These are phyloP conservation scores for Dinocampus coccinellae DNA, from an alignment of 2,888 invertebrate species.

Conservation along the genomic window DNA sequence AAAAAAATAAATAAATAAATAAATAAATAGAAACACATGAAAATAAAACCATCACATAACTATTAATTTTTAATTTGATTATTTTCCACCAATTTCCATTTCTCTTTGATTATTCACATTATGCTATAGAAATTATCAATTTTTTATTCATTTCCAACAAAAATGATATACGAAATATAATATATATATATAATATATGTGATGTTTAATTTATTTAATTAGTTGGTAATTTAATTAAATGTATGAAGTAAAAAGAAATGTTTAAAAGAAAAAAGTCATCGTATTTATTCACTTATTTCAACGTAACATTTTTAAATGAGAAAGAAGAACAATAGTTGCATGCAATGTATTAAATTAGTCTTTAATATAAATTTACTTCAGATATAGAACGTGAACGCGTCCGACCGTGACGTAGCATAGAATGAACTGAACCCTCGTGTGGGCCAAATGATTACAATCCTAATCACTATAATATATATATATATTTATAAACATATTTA, in stretches of 20 bases:
- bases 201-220: no score
- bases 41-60: no score
- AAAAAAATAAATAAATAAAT: no score
- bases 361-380: not conserved
- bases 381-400: not conserved
- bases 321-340: not conserved
- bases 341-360: not conserved
- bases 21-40: no score
- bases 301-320: not conserved
- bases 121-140: no score
- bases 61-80: no score
- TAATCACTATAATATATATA: not conserved
- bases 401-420: not conserved
- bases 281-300: not conserved
- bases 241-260: not conserved
- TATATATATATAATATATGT: no score
- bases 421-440: not conserved
- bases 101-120: no score
- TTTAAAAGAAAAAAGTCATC: not conserved
- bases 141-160: no score
- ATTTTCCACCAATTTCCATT: no score
- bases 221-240: not conserved
- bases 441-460: not conserved
- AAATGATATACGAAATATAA: no score
- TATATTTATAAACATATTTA: not conserved